Conservation (phyloP, 1,140 invertebrate genomes). For the Piezodorus guildinii region DNA sequence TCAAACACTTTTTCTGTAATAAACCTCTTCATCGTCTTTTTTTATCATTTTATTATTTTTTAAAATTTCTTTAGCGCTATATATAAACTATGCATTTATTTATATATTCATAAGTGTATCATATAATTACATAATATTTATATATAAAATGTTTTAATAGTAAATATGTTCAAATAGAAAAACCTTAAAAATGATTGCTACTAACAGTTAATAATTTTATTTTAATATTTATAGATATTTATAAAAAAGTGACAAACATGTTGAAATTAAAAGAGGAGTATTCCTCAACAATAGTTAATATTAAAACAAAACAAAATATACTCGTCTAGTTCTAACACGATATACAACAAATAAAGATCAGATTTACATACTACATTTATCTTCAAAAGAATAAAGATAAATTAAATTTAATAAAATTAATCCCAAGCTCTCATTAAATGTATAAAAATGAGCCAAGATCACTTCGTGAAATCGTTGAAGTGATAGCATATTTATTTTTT, state of each 20-base stretch:
- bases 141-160: constrained; percentile 2
- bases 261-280: neutral
- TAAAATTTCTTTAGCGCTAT: neutral
- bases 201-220: neutral
- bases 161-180: constrained; percentile 4
- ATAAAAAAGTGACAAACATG: neutral
- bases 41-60: neutral
- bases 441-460: too few species aligned
- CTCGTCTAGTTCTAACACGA: neutral
- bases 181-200: constrained; percentile 6
- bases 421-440: too few species aligned
- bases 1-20: neutral
- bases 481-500: too few species aligned
- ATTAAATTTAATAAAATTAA: too few species aligned
- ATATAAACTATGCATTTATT: constrained; percentile 1
- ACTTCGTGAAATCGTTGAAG: too few species aligned
- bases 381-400: neutral
- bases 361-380: constrained; percentile 2
- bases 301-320: too few species aligned
- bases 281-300: too few species aligned
- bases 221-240: neutral
- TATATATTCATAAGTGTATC: constrained; percentile 2
- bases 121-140: constrained; percentile 1
- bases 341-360: neutral
- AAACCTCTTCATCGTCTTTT: neutral